phyloP scores from a whole-genome alignment of 2,888 invertebrate species.

The Melikaiella ostensackeni region DNA sequence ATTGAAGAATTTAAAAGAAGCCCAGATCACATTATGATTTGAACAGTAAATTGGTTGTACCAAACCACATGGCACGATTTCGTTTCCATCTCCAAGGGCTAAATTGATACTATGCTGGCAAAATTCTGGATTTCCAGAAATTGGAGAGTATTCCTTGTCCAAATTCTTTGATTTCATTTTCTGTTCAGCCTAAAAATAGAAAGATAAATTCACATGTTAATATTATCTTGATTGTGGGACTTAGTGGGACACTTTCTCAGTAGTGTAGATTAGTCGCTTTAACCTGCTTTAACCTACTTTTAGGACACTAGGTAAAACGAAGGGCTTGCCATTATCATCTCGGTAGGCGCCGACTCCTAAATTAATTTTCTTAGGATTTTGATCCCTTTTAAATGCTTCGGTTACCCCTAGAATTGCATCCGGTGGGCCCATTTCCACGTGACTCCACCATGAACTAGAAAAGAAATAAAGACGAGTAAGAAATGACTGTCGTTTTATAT shows the following conservation, averaged over 20 bases:
- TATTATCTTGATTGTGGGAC: neutral
- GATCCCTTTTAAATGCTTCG: slow-evolving; percentile 95
- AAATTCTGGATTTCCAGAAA: slow-evolving; percentile 91
- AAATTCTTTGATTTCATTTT: slow-evolving; percentile 82
- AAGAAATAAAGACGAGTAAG: slow-evolving; percentile 7
- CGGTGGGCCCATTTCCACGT: slow-evolving; percentile 97
- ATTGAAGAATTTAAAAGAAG: slow-evolving; percentile 22
- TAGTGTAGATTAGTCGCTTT: no score
- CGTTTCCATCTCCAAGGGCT: slow-evolving; percentile 90
- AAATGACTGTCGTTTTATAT: no score
- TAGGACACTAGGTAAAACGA: slow-evolving; percentile 91
- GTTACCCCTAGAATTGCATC: slow-evolving; percentile 98
- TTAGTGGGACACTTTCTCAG: neutral
- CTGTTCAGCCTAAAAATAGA: slow-evolving; percentile 87
- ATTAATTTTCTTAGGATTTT: slow-evolving; percentile 96
- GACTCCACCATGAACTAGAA: slow-evolving; percentile 89
- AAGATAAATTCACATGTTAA: neutral
- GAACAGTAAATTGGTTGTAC: slow-evolving; percentile 76
- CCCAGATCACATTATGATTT: slow-evolving; percentile 35
- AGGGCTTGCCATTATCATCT: slow-evolving; percentile 98
- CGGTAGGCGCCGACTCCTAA: slow-evolving; percentile 98
- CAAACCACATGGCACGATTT: slow-evolving; percentile 83
- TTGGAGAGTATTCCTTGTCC: slow-evolving; percentile 97
- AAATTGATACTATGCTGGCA: slow-evolving; percentile 90
- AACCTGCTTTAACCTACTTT: slow-evolving; percentile 80